Base-by-base conservation (phyloP, 2,113 vertebrate species). In the Thymallus thymallus region DNA sequence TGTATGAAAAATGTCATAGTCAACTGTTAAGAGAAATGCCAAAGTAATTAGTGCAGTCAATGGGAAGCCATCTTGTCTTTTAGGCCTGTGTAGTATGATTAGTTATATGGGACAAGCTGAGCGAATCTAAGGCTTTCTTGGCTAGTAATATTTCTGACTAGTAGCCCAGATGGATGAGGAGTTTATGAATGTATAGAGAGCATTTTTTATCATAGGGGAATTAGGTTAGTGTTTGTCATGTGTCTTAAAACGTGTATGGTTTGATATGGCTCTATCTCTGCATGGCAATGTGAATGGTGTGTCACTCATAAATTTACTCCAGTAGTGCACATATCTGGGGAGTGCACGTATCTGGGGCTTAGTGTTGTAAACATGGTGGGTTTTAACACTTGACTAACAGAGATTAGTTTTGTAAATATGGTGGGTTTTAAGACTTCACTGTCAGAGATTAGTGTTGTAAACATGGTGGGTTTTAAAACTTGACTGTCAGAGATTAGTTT, bases 1-100 rank as follows among this genome's bases (percentile, higher is more conserved):
- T 51, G 13, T 18, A 18, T 51, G 48, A 18, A 18, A 51, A 51
- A 51, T 51, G 48, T 29, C 26, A 64, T 29, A 13, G 62, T 24
- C 62, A 26, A 7, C 26, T 63, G 24, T 29, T 64, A 29, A 93
- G 91, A 90, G 89, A 94, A 93, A 94, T 94, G 93, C 94, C 94
- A 95, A 90, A 88, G 89, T 89, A 64, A 64, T 30, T 64, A 29
- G 62, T 64, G 24, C 22, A 12, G 9, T 62, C 60, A 55, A 5
- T 1, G 46, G 64, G 29, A 16, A 26, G 62, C 26, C 24, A 14
- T 64, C 62, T 29, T 26, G 23, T 63, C 24, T 64, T 26, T 62
- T 24, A 62, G 60, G 35, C 9, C 2, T 41, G 35, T 41, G 35
- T 7, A 10, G 9, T 41, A 10, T 41, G 35, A 51, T 51, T 14